phyloP scores from a whole-genome alignment of 2,888 invertebrate species.

The Tinea trinotella region DNA sequence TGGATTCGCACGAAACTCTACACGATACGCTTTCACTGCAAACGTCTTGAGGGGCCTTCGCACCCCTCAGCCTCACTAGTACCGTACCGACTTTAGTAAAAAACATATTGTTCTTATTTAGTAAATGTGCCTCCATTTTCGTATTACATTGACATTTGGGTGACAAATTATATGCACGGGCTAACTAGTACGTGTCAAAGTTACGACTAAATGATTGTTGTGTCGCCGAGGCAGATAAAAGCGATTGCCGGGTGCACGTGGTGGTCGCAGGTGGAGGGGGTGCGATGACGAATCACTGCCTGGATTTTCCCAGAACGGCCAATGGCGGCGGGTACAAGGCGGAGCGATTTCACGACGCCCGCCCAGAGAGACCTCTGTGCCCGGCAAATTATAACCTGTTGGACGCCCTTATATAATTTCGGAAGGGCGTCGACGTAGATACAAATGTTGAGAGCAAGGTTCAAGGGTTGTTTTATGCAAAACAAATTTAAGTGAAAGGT shows the following conservation, averaged over 20 bases:
- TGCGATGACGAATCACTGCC: conserved; percentile 43
- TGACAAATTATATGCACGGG: conserved; percentile 25
- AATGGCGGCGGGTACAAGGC: conserved; percentile 37
- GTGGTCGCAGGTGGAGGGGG: conserved; percentile 42
- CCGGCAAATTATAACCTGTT: conserved; percentile 36
- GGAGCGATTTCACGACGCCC: conserved; percentile 19
- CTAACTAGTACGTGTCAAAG: conserved; percentile 60
- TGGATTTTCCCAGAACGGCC: conserved; percentile 37
- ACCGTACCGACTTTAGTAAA: conserved; percentile 39
- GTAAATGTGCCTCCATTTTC: conserved; percentile 14
- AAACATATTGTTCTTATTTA: conserved; percentile 10
- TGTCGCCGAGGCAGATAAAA: conserved; percentile 63
- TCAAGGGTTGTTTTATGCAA: conserved; percentile 7
- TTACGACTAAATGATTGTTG: conserved; percentile 60
- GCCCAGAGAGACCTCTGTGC: conserved; percentile 39
- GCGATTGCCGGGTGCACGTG: conserved; percentile 44
- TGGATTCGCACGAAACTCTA: neutral
- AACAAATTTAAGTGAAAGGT: neutral
- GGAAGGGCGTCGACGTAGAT: conserved; percentile 10
- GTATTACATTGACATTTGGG: neutral
- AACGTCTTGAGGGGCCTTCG: conserved; percentile 19
- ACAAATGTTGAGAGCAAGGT: neutral
- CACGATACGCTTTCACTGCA: neutral
- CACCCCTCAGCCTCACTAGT: conserved; percentile 54
- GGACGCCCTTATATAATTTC: conserved; percentile 34